Base-by-base conservation (phyloP, 2,113 vertebrate genomes). In the Cygnus buccinator region DNA sequence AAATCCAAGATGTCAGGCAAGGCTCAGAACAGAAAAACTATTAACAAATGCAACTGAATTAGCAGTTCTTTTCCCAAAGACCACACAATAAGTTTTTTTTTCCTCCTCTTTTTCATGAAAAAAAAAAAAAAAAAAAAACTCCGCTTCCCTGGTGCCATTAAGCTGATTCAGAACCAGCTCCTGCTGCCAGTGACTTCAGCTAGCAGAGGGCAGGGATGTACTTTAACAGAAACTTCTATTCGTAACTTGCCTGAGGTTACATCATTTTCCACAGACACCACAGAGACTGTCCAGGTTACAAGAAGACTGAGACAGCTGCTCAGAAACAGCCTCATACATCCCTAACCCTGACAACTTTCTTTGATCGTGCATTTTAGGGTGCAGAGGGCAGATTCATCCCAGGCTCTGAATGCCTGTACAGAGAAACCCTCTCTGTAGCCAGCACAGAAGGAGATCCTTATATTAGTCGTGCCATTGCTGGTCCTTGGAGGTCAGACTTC, bases 311-410 rank as follows among this genome's bases (percentile, higher is more conserved):
- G 22, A 12, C 25, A 26, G n/a, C 12, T 90, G 43, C 18, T 44
- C 43, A 20, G 35, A 22, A 63, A 3, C 20, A 62, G 31, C 31
- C 31, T 54, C 17, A 48, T 57, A 71, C 59, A 63, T 0, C 3
- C 23, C 11, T 26, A 87, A 58, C 11, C 15, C 23, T 4, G 8
- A 50, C 17, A 39, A 6, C 19, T 66, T 76, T 33, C 41, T 76
- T 44, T 44, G 19, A 62, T 2, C 1, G 26, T 9, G 1, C 11
- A 6, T 3, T 3, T 10, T 21, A 73, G 29, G 59, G 7, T 55
- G 9, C 19, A 73, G 37, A 77, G 91, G 39, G 71, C 22, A 74
- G 23, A 83, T 39, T 55, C 19, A 68, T 31, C 21, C n/a, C n/a
- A 63, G 33, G 5, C 11, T 68, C 55, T 4, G 17, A 78, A 39